A percentile compares a stretch with the other conserved stretches of the same genome.
phyloP scores from a whole-genome alignment of 2,888 invertebrate species.

The Andrena praecox region DNA sequence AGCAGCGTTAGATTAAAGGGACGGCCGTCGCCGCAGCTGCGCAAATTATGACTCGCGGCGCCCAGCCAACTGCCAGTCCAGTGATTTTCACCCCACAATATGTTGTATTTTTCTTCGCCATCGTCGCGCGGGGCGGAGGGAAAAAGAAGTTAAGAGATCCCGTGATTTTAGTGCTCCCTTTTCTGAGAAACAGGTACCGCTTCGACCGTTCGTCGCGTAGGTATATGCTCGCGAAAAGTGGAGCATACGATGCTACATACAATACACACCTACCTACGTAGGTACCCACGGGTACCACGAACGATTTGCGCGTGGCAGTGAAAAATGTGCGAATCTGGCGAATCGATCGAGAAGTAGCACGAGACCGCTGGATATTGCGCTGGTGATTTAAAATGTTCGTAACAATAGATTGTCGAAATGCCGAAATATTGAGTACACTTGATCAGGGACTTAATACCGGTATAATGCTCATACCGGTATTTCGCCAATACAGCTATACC shows the following conservation, averaged over 20 bases:
- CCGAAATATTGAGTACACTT: too few species aligned
- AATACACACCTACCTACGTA: too few species aligned
- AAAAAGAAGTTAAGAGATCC: conserved; percentile 11
- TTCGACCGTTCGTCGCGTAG: background rate
- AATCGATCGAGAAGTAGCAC: too few species aligned
- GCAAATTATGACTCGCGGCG: conserved; percentile 42
- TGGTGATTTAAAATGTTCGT: too few species aligned
- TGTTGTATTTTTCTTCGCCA: conserved; percentile 1
- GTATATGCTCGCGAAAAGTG: conserved; percentile 12
- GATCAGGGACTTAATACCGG: too few species aligned
- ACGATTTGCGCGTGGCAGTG: background rate
- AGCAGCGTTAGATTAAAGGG: conserved; percentile 53
- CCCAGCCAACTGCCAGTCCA: conserved; percentile 3
- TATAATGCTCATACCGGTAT: too few species aligned
- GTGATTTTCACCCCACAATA: conserved; percentile 39
- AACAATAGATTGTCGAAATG: too few species aligned
- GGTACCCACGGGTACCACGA: too few species aligned
- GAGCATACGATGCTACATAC: background rate
- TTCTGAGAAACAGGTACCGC: conserved; percentile 28
- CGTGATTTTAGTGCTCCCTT: conserved; percentile 11
- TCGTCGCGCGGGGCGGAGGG: background rate
- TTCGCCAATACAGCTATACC: too few species aligned
- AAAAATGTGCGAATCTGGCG: background rate
- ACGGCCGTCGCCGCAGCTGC: conserved; percentile 30
- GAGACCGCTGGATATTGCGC: too few species aligned